phyloP scores from a whole-genome alignment of 2,888 invertebrate species.

The Sepiola atlantica region DNA sequence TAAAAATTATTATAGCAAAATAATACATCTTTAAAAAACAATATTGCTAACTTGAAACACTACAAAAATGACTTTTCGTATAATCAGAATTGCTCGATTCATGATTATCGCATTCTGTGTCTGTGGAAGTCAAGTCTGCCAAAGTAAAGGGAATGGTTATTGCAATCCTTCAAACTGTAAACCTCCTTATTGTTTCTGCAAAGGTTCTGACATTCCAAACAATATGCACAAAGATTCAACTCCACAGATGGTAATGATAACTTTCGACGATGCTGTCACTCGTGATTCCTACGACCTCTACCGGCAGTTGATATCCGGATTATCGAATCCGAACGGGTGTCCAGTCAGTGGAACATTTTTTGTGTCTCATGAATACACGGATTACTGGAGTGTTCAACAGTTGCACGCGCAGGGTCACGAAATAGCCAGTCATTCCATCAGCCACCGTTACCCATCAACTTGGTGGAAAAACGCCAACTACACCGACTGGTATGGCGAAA shows the following conservation, averaged over 20 bases:
- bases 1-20: no score
- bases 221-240: conserved; percentile 53
- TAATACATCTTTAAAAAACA: no score
- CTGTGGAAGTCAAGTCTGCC: background rate
- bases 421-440: conserved; percentile 96
- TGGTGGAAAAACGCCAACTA: conserved; percentile 85
- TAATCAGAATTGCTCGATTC: background rate
- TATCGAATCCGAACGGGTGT: conserved; percentile 80
- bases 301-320: conserved; percentile 53
- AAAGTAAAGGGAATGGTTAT: conserved; percentile 45
- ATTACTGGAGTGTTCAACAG: conserved; percentile 97
- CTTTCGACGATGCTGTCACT: conserved; percentile 64
- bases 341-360: conserved; percentile 92
- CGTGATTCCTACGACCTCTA: conserved; percentile 55
- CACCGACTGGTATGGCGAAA: conserved; percentile 93
- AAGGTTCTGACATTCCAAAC: conserved; percentile 55
- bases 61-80: background rate
- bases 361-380: conserved; percentile 98
- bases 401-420: conserved; percentile 95
- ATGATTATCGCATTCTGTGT: background rate
- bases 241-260: conserved; percentile 63
- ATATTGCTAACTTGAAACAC: background rate
- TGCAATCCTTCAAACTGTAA: conserved; percentile 54
- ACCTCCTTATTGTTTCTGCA: conserved; percentile 56
- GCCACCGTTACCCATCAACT: conserved; percentile 61